These are phyloP conservation scores for Galeruca laticollis DNA, from an alignment of 2,888 invertebrate genomes.

Conservation along the genomic window DNA sequence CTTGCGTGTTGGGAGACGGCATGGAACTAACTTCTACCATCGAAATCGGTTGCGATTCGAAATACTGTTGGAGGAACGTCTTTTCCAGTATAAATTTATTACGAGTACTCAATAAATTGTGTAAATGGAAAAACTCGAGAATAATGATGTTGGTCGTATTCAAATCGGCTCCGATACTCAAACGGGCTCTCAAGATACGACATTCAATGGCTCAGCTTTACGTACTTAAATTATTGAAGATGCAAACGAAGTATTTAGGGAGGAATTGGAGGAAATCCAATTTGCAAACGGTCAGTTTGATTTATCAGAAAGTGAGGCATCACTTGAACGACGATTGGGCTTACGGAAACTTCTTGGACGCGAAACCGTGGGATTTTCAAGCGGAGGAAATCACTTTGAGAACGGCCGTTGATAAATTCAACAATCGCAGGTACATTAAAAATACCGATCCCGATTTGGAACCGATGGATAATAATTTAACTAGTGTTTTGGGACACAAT, in stretches of 20 bases:
- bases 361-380: slow-evolving; percentile 98
- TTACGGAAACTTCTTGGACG: slow-evolving; percentile 97
- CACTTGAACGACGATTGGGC: slow-evolving; percentile 99
- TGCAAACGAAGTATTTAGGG: slow-evolving; percentile 99
- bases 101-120: slow-evolving; percentile 96
- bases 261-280: slow-evolving; percentile 99
- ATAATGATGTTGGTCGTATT: slow-evolving; percentile 99
- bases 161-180: slow-evolving; percentile 98
- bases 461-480: slow-evolving; percentile 83
- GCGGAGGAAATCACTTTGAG: slow-evolving; percentile 96
- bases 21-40: slow-evolving; percentile 95
- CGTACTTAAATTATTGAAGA: slow-evolving; percentile 96
- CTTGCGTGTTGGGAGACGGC: slow-evolving; percentile 95
- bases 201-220: slow-evolving; percentile 98
- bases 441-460: slow-evolving; percentile 68
- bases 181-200: slow-evolving; percentile 93
- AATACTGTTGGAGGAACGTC: slow-evolving; percentile 97
- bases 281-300: slow-evolving; percentile 99
- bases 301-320: slow-evolving; percentile 96
- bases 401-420: slow-evolving; percentile 95
- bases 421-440: slow-evolving; percentile 83
- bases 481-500: slow-evolving; percentile 80
- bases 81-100: slow-evolving; percentile 97
- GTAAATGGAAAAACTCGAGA: slow-evolving; percentile 99
- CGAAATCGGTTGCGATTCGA: slow-evolving; percentile 85